Evolutionary conservation across 2,888 invertebrate species (phyloP).

Genomic region (Limnephilus lunatus): DNA sequence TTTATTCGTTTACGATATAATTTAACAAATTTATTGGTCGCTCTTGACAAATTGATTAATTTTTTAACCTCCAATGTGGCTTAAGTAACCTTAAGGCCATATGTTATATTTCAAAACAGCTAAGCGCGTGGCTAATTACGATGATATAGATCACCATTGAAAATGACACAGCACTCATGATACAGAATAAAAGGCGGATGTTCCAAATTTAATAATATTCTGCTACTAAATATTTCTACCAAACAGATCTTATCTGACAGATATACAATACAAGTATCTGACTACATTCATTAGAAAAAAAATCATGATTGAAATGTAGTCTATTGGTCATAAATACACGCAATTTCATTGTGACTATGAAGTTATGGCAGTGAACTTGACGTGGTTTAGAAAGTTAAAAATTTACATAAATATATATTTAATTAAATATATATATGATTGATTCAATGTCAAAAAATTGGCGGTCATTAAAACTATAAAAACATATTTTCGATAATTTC

Average conservation of each 20-base stretch:
- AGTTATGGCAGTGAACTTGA: background rate
- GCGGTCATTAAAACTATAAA: background rate
- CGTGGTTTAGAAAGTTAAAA: background rate
- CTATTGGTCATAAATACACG: background rate
- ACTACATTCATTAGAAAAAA: background rate
- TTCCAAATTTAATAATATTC: background rate
- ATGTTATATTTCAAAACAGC: too few species aligned
- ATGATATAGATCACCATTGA: background rate
- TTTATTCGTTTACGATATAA: background rate
- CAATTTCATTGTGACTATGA: background rate
- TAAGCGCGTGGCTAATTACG: background rate
- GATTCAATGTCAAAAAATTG: background rate
- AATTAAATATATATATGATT: background rate
- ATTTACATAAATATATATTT: background rate
- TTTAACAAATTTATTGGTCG: background rate
- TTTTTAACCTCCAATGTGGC: too few species aligned
- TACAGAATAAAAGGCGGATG: background rate
- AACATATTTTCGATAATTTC: background rate
- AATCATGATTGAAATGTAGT: background rate
- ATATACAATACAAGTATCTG: background rate
- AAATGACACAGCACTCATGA: background rate
- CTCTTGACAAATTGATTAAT: background rate
- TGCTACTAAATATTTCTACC: background rate
- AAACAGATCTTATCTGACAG: background rate
- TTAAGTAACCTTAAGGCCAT: too few species aligned